Evolutionary conservation across 2,797 vertebrate genomes (phyloP).

Genomic region (Enteromius unitaeniatus): DNA sequence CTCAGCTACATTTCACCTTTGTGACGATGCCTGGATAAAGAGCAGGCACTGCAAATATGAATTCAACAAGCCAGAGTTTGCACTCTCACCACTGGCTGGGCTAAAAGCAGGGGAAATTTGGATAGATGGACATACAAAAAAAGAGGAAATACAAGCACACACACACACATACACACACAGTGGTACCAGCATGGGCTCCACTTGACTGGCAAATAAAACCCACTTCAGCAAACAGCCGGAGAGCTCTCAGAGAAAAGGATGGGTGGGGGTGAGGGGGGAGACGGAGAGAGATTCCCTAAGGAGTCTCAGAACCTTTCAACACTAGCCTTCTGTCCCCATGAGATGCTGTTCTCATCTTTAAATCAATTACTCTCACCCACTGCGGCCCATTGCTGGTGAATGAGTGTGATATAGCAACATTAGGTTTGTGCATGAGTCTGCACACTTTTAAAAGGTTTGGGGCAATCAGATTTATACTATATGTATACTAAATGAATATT

Average conservation of each 20-base stretch:
- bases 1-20: neutral
- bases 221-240: slow-evolving; percentile 58
- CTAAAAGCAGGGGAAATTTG: slow-evolving; percentile 18
- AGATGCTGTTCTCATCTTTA: slow-evolving; percentile 57
- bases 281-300: slow-evolving; percentile 32
- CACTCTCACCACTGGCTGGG: neutral
- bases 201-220: slow-evolving; percentile 60
- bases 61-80: slow-evolving; percentile 16
- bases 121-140: slow-evolving; percentile 36
- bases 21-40: neutral
- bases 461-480: neutral
- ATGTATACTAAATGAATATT: neutral
- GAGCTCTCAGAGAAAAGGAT: slow-evolving; percentile 53
- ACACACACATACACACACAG: neutral
- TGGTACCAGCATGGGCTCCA: slow-evolving; percentile 50
- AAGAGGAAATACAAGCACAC: slow-evolving; percentile 21
- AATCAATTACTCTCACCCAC: slow-evolving; percentile 48
- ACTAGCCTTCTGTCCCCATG: slow-evolving; percentile 36
- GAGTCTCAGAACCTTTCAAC: slow-evolving; percentile 48
- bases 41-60: slow-evolving; percentile 18
- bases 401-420: slow-evolving; percentile 21
- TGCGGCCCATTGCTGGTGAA: slow-evolving; percentile 38
- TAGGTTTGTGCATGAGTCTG: slow-evolving; percentile 10
- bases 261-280: neutral
- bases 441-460: neutral